Percentiles rank a stretch among this genome's conserved stretches.
Evolutionary conservation across 1,140 invertebrate genomes (phyloP).

Genomic region (Liolophura sinensis): DNA sequence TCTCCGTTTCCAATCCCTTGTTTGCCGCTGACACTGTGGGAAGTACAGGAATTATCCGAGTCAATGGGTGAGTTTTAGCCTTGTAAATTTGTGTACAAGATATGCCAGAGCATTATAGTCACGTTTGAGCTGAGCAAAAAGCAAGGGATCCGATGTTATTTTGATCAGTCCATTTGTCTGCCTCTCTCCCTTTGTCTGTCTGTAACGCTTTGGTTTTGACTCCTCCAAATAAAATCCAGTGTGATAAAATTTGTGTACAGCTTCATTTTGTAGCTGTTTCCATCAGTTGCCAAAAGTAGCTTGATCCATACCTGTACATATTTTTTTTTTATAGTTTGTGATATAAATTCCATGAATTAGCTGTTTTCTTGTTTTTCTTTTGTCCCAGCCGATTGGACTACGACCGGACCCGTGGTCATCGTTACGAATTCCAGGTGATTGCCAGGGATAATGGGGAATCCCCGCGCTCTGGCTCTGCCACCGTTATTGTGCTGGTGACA

Average conservation of each 20-base stretch:
- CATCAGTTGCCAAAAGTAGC: background rate
- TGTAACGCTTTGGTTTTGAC: background rate
- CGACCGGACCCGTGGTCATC: conserved; percentile 33
- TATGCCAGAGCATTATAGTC: background rate
- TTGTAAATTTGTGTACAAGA: background rate
- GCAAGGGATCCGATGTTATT: background rate
- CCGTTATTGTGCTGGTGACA: conserved; percentile 63
- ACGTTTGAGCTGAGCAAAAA: background rate
- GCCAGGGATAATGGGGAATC: conserved; percentile 47
- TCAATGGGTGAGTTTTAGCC: conserved; percentile 33
- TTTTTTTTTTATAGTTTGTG: background rate
- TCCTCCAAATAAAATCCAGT: too few relatives aligned
- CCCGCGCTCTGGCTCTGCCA: conserved; percentile 72
- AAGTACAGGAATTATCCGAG: conserved; percentile 29
- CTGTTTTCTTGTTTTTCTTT: background rate
- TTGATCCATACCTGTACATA: background rate
- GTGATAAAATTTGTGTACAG: too few relatives aligned
- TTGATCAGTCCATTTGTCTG: background rate
- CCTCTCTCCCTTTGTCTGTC: background rate
- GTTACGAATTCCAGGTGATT: conserved; percentile 47
- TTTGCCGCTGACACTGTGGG: conserved; percentile 29
- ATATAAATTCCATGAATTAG: background rate
- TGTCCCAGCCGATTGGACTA: conserved; percentile 42
- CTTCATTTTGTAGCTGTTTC: background rate
- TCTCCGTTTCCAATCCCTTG: conserved; percentile 33